Base-by-base conservation (phyloP, 2,113 vertebrate genomes). In the Mustela lutreola region DNA sequence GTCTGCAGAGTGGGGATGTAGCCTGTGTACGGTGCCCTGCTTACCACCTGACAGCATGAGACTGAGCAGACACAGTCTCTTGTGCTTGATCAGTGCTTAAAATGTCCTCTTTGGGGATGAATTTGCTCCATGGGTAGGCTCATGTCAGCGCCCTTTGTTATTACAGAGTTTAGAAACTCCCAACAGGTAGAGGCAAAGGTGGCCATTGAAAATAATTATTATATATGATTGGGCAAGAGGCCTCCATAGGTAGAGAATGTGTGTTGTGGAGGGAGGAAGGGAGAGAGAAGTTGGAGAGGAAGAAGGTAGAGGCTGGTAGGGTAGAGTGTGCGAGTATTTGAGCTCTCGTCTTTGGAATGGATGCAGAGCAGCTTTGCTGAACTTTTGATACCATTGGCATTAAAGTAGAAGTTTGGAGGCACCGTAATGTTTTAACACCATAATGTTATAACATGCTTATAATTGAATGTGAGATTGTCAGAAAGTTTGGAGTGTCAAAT, bases 131-230 rank as follows among this genome's bases (percentile, higher is more conserved):
- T 21, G 7, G 42, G 42, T 62, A 91, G 65, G 33, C 42, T 28
- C 26, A 58, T 85, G 42, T 85, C 53, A 88, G 26, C 76, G n/a
- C 11, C n/a, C 8, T 94, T 76, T 96, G 11, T 94, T 87, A 56
- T 65, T 78, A 48, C 1, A 62, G 39, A 92, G 28, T 97, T 93
- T 83, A 36, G 75, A 93, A n/a, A 84, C 39, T 89, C 42, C 60
- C 65, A 88, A 45, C 14, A 93, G 31, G 58, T 70, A 33, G 45
- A 93, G 62, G 62, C 56, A 50, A 92, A 71, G 53, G 33, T 85
- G 21, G 28, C 19, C 62, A n/a, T 62, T 95, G 83, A 93, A 96
- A 95, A 78, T 88, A n/a, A 12, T 60, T 89, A 14, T 75, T 75
- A 18, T 53, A 18, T 53, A 21, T 89, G 31, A 8, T 63, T 95